A percentile compares a stretch with the other conserved stretches of the same genome.
Conservation (phyloP, 2,797 vertebrate genomes). For the Bradypus variegatus region DNA sequence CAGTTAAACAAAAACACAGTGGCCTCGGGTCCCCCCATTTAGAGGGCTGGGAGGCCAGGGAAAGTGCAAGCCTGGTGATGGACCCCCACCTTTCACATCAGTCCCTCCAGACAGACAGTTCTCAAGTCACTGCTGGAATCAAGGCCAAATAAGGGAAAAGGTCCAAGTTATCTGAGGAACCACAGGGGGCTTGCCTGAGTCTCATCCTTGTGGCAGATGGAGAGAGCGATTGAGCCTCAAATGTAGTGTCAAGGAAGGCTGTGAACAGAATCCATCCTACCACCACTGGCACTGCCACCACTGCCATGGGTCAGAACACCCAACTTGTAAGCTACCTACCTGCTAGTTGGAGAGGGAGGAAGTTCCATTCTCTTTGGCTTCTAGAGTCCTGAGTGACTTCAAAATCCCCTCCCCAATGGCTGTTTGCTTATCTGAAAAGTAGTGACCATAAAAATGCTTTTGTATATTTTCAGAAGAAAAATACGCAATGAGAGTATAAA, state of each 20-base stretch:
- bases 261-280: neutral
- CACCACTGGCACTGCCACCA: too few relatives aligned
- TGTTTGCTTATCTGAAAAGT: neutral
- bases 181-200: neutral
- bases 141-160: neutral
- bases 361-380: neutral
- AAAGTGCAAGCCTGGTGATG: neutral
- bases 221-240: neutral
- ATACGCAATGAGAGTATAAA: neutral
- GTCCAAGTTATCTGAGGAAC: neutral
- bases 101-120: neutral
- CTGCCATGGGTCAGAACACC: neutral
- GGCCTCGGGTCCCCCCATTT: neutral
- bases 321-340: neutral
- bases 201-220: neutral
- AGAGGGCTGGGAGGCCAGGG: neutral
- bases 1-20: neutral
- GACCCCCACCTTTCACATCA: neutral
- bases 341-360: neutral
- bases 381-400: neutral
- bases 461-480: neutral
- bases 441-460: neutral
- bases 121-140: neutral
- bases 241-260: neutral
- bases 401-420: neutral